Conservation (phyloP, 2,113 vertebrate genomes). For the Leptobrachium leishanense region DNA sequence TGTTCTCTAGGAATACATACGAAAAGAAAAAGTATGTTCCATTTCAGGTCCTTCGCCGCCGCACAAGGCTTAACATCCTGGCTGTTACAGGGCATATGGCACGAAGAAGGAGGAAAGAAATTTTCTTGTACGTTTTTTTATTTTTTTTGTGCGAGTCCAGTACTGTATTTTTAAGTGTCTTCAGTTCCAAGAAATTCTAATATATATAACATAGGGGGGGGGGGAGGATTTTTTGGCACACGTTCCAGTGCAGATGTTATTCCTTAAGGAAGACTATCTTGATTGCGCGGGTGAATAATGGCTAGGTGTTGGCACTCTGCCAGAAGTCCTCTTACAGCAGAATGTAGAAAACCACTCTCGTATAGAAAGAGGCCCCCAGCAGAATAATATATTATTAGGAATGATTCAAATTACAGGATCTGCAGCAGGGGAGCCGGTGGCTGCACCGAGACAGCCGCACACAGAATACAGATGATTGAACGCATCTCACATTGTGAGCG, state of each 20-base stretch:
- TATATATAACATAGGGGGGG: slow-evolving; percentile 62
- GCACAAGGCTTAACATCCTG: slow-evolving; percentile 6
- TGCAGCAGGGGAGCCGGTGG: slow-evolving; percentile 75
- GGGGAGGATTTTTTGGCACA: slow-evolving; percentile 60
- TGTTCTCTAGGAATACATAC: neutral
- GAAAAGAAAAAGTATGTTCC: neutral
- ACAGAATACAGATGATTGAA: slow-evolving; percentile 76
- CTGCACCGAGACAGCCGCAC: slow-evolving; percentile 70
- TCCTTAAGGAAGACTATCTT: slow-evolving; percentile 72
- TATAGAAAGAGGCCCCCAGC: slow-evolving; percentile 75
- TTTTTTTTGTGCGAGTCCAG: slow-evolving; percentile 7
- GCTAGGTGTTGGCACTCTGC: slow-evolving; percentile 64
- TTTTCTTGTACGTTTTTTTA: slow-evolving; percentile 8
- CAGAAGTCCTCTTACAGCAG: slow-evolving; percentile 73
- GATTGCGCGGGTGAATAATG: slow-evolving; percentile 76
- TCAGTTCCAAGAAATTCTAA: slow-evolving; percentile 67
- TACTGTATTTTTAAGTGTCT: slow-evolving; percentile 59
- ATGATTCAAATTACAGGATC: slow-evolving; percentile 82
- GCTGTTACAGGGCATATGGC: slow-evolving; percentile 52
- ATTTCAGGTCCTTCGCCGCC: neutral
- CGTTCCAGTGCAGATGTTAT: slow-evolving; percentile 74
- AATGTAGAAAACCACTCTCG: slow-evolving; percentile 74
- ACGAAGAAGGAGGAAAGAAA: slow-evolving; percentile 43
- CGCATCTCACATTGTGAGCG: slow-evolving; percentile 69
- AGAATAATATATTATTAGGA: slow-evolving; percentile 83